Conservation (phyloP, 2,888 invertebrate genomes). For the Volucella bombylans region DNA sequence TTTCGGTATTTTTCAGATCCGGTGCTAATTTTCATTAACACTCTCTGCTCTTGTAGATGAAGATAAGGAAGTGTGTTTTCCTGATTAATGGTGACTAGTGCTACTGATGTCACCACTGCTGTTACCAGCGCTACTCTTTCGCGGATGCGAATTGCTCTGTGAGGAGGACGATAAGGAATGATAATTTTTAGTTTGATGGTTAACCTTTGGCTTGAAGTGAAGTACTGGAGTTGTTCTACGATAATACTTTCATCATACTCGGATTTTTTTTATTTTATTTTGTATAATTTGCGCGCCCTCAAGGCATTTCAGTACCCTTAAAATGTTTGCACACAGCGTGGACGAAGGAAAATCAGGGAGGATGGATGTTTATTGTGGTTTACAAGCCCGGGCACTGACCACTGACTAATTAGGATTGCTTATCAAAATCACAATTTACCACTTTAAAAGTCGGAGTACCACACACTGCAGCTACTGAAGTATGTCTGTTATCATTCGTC, state of each 20-base stretch:
- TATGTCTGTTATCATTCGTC: conserved; percentile 14
- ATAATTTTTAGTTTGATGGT: conserved; percentile 70
- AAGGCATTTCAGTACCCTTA: too few relatives aligned
- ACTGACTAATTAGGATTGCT: conserved; percentile 29
- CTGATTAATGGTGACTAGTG: conserved; percentile 74
- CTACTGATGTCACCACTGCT: conserved; percentile 65
- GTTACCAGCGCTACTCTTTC: conserved; percentile 73
- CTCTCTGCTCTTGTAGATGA: conserved; percentile 78
- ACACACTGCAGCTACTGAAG: conserved; percentile 17
- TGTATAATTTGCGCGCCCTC: too few relatives aligned
- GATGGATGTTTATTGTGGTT: too few relatives aligned
- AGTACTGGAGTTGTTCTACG: too few relatives aligned
- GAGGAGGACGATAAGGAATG: conserved; percentile 76
- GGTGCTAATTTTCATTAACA: conserved; percentile 88
- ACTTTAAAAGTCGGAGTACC: conserved; percentile 38
- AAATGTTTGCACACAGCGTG: too few relatives aligned
- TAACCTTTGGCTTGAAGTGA: conserved; percentile 63
- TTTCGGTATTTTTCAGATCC: conserved; percentile 62
- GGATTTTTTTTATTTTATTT: too few relatives aligned
- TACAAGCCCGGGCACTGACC: conserved; percentile 45
- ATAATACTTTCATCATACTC: too few relatives aligned
- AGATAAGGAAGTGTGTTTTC: conserved; percentile 76
- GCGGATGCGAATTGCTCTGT: conserved; percentile 73
- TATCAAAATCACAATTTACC: conserved; percentile 70
- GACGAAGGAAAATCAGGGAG: too few relatives aligned